phyloP scores from a whole-genome alignment of 1,140 invertebrate genomes.

The Teleogryllus occipitalis region DNA sequence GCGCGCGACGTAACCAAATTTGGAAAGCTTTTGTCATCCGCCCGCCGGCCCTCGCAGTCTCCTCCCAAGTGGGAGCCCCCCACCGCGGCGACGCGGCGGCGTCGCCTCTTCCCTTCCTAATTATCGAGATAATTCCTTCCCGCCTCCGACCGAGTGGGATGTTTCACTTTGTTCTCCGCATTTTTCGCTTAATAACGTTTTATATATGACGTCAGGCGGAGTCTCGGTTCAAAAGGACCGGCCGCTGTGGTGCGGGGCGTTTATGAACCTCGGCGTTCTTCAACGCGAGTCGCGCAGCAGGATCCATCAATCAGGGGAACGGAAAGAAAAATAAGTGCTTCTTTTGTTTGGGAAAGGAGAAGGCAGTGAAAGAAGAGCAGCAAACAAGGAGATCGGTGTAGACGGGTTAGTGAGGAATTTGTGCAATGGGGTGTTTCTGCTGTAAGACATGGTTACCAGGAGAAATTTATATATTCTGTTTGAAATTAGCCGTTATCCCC shows the following conservation, averaged over 20 bases:
- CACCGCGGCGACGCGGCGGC: too few relatives aligned
- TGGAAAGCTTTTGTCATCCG: too few relatives aligned
- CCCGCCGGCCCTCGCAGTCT: too few relatives aligned
- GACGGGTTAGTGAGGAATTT: neutral
- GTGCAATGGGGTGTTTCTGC: too few relatives aligned
- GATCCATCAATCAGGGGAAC: neutral
- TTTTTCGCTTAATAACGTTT: neutral
- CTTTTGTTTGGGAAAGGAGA: neutral
- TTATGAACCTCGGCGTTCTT: neutral
- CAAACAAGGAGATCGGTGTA: neutral
- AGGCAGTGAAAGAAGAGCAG: neutral
- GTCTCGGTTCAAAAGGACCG: neutral
- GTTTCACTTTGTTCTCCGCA: slow-evolving; percentile 1
- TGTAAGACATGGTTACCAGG: too few relatives aligned
- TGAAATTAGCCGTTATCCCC: too few relatives aligned
- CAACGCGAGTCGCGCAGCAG: neutral
- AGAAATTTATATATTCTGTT: too few relatives aligned
- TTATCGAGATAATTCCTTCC: neutral
- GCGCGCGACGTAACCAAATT: too few relatives aligned
- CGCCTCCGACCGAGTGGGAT: neutral
- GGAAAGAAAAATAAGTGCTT: neutral
- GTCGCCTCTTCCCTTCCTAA: too few relatives aligned
- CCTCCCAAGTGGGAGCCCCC: too few relatives aligned
- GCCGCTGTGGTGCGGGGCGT: neutral
- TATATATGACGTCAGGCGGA: neutral